Percentiles rank a stretch among this genome's conserved stretches.
phyloP scores from a whole-genome alignment of 2,888 invertebrate genomes.

The Griposia aprilina region DNA sequence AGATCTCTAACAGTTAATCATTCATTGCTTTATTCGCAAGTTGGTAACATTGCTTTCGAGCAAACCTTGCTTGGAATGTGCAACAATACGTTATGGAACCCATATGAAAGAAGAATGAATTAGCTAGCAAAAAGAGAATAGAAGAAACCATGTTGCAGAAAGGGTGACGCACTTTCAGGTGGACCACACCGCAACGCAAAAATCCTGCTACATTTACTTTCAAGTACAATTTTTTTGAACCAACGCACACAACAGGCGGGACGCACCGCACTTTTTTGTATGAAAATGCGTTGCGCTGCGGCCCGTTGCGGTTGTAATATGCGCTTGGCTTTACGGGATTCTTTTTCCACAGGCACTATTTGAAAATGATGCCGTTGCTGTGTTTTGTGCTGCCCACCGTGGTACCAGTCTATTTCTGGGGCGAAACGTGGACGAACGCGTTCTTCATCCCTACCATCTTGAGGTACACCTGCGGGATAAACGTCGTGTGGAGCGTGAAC shows the following conservation, averaged over 20 bases:
- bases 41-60: background rate
- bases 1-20: conserved; percentile 13
- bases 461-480: conserved; percentile 94
- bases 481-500: conserved; percentile 98
- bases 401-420: conserved; percentile 95
- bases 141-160: background rate
- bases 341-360: conserved; percentile 91
- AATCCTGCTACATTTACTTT: background rate
- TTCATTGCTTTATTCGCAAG: conserved; percentile 6
- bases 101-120: background rate
- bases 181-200: background rate
- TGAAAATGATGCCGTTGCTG: conserved; percentile 93
- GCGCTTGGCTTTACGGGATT: background rate
- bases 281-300: no score
- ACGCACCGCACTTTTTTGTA: background rate
- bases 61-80: background rate
- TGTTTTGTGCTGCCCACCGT: conserved; percentile 96
- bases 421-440: conserved; percentile 93
- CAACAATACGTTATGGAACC: background rate
- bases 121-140: background rate
- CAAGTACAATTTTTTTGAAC: no score
- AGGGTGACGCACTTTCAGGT: background rate
- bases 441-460: conserved; percentile 94
- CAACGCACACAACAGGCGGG: no score
- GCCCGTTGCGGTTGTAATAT: background rate